Evolutionary conservation across 2,797 vertebrate genomes (phyloP).

Genomic region (Arremon brunneinucha): DNA sequence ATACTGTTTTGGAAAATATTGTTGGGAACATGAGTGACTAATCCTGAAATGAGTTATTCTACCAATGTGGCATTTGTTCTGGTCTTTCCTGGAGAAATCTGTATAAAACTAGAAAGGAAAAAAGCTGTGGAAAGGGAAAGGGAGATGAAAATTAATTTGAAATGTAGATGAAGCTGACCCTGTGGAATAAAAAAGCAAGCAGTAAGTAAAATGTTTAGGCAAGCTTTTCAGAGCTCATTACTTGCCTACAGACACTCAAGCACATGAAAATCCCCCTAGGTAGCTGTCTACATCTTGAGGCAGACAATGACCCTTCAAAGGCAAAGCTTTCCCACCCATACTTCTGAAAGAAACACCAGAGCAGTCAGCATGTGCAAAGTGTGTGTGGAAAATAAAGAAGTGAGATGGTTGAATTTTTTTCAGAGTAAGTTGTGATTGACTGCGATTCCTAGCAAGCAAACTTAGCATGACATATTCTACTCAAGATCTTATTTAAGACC

Average conservation of each 20-base stretch:
- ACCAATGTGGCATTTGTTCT: not conserved
- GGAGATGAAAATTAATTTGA: not conserved
- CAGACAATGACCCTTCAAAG: not conserved
- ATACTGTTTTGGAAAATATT: not conserved
- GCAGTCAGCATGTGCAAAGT: not conserved
- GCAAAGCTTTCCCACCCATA: rapidly evolving
- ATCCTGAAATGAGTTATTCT: not conserved
- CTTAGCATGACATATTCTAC: not conserved
- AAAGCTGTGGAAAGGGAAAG: not conserved
- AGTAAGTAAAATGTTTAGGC: not conserved
- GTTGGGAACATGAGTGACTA: not conserved
- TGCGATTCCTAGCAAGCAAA: not conserved
- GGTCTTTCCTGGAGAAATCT: not conserved
- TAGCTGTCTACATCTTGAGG: not conserved
- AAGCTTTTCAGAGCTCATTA: not conserved
- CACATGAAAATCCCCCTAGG: not conserved
- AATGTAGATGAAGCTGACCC: not conserved
- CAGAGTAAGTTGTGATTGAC: not conserved
- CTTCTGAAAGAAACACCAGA: not conserved
- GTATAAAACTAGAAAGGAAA: not conserved
- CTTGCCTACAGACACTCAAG: not conserved
- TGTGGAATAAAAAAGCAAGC: not conserved
- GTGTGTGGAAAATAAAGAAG: not conserved
- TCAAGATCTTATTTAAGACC: not conserved
- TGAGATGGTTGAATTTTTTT: not conserved